Percentiles rank a stretch among this genome's conserved stretches.
These are phyloP conservation scores for Boleophthalmus pectinirostris DNA, from an alignment of 2,113 vertebrate species.

Conservation along the genomic window DNA sequence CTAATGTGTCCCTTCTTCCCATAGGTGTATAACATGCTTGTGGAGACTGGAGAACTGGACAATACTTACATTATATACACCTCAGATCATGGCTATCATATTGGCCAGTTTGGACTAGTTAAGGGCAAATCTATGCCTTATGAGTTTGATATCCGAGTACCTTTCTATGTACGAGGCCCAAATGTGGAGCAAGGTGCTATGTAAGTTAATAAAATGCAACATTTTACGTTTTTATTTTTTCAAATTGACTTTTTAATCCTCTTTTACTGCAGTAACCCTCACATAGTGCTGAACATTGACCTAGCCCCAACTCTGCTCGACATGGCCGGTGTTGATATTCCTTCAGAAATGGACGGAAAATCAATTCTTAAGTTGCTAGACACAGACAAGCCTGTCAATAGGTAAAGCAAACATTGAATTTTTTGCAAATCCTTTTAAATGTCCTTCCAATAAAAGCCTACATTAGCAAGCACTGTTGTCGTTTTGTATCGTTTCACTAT, in stretches of 20 bases:
- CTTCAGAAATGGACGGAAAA: conserved; percentile 95
- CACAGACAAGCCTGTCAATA: conserved; percentile 86
- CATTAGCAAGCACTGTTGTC: conserved; percentile 16
- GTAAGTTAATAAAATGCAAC: conserved; percentile 75
- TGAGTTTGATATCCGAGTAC: conserved; percentile 95
- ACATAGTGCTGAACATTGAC: conserved; percentile 94
- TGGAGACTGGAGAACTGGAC: conserved; percentile 92
- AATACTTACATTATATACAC: conserved; percentile 97
- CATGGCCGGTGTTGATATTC: conserved; percentile 93
- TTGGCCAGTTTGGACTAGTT: conserved; percentile 96
- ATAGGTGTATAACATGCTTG: conserved; percentile 89
- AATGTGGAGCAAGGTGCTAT: conserved; percentile 90
- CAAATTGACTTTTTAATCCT: neutral
- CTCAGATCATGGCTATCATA: conserved; percentile 96
- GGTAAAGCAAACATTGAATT: conserved; percentile 71
- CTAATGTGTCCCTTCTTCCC: conserved; percentile 31
- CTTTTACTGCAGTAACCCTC: conserved; percentile 82
- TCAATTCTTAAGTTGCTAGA: conserved; percentile 95
- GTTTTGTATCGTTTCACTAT: conserved; percentile 22
- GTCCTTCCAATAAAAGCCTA: conserved; percentile 9
- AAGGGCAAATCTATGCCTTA: conserved; percentile 99
- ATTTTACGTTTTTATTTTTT: neutral
- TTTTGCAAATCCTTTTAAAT: conserved; percentile 7
- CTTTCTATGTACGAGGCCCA: conserved; percentile 93
- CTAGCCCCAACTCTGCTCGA: conserved; percentile 94